Base-by-base conservation (phyloP, 2,797 vertebrate genomes). In the Buphagus erythrorhynchus region DNA sequence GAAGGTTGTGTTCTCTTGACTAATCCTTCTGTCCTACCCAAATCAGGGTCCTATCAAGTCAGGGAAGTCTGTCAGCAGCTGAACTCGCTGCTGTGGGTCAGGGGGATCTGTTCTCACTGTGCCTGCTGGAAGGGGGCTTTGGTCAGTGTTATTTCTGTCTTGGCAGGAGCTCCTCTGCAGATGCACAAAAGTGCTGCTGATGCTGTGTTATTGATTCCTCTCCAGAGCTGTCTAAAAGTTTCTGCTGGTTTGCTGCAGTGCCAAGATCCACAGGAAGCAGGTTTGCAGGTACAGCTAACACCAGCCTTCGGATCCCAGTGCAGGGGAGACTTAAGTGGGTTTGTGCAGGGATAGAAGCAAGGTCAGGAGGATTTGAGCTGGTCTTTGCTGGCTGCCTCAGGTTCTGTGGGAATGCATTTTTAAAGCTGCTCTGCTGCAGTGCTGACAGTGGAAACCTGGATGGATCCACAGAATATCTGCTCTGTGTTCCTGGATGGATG, bases 241-340 rank as follows among this genome's bases (percentile, higher is more conserved):
- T n/a, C 5, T 61, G 48, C 54, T 24, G 86, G 9, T 52, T 57
- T 57, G 59, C 15, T 68, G 54, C 21, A 3, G 11, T 43, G 71
- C 29, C 54, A 16, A 7, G 63, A 65, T 33, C 48, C 0, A 3
- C 40, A 6, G 74, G 57, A 58, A 24, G 35, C 4, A 11, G 43
- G 11, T 81, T 71, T 78, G 71, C 67, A 85, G 78, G 67, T 71
- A 40, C 40, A 26, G 65, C 57, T 8, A 11, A 49, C 33, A 4
- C 40, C 40, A 3, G 3, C 17, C 26, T 52, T 33, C 0, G 0
- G 8, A 4, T 52, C 52, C 35, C 11, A 6, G 35, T 0, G 35
- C 40, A 16, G 51, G 7, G 38, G 22, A 72, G 59, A 13, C 21
- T 20, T 51, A 1, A 14, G 49, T 1, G 14, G n/a, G 28, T 48